These are phyloP conservation scores for Chirona hameri DNA, from an alignment of 2,888 invertebrate species.

Conservation along the genomic window DNA sequence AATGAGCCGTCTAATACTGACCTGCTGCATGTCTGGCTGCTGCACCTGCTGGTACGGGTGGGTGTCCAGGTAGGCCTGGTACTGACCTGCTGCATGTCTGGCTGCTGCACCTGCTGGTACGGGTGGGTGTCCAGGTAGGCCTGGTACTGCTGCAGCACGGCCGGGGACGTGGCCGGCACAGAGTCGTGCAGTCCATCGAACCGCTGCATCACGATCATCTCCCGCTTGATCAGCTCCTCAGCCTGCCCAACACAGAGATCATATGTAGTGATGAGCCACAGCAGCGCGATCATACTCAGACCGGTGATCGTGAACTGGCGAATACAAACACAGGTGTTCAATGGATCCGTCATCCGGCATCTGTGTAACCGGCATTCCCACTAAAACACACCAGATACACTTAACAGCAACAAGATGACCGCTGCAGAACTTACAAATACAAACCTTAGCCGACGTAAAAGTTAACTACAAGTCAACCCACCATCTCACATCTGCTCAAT, in stretches of 20 bases:
- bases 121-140: slow-evolving; percentile 78
- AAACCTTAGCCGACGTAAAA: too few relatives aligned
- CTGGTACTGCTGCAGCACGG: slow-evolving; percentile 7
- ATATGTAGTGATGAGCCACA: neutral
- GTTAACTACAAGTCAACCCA: too few relatives aligned
- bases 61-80: slow-evolving; percentile 65
- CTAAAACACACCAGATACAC: too few relatives aligned
- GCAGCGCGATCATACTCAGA: neutral
- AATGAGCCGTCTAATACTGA: too few relatives aligned
- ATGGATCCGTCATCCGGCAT: too few relatives aligned
- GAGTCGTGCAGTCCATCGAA: slow-evolving; percentile 69
- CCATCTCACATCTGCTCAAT: too few relatives aligned
- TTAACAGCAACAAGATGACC: too few relatives aligned
- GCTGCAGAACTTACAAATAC: too few relatives aligned
- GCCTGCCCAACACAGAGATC: slow-evolving; percentile 56
- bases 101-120: slow-evolving; percentile 57
- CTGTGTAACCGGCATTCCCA: too few relatives aligned
- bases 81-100: neutral
- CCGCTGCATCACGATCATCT: slow-evolving; percentile 94
- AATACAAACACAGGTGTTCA: too few relatives aligned
- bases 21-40: neutral
- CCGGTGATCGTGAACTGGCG: too few relatives aligned
- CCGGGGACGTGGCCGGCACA: slow-evolving; percentile 57
- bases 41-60: slow-evolving; percentile 69
- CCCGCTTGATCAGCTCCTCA: slow-evolving; percentile 91